Percentiles rank a stretch among this genome's conserved stretches.
phyloP scores from a whole-genome alignment of 1,140 invertebrate genomes.

The Leptinotarsa undecemlineata region DNA sequence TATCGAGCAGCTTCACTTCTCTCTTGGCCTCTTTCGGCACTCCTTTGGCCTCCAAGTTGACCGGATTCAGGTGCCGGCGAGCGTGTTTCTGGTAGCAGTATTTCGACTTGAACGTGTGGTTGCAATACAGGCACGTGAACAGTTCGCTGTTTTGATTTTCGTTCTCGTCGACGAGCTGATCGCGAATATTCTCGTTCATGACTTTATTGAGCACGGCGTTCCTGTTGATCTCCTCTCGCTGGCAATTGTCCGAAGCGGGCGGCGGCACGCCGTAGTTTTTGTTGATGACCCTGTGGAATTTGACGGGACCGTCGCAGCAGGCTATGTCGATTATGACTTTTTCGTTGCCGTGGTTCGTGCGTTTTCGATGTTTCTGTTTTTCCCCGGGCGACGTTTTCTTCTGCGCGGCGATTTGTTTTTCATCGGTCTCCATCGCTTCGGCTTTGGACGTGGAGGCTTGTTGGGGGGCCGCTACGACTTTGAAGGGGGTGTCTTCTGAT shows the following conservation, averaged over 20 bases:
- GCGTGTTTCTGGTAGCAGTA: conserved; percentile 83
- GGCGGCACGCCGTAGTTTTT: conserved; percentile 66
- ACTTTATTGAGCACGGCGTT: conserved; percentile 57
- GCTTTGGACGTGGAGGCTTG: conserved; percentile 54
- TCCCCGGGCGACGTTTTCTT: conserved; percentile 34
- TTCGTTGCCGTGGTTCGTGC: conserved; percentile 38
- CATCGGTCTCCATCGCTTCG: conserved; percentile 51
- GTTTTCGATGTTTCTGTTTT: conserved; percentile 32
- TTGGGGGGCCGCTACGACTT: conserved; percentile 37
- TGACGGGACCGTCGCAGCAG: conserved; percentile 84
- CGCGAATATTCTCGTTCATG: conserved; percentile 57
- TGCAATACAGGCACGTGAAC: conserved; percentile 76
- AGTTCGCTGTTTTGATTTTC: conserved; percentile 52
- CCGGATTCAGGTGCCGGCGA: conserved; percentile 66
- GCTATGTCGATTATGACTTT: conserved; percentile 78
- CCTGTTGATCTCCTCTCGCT: conserved; percentile 47
- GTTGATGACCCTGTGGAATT: conserved; percentile 78
- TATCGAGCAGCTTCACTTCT: conserved; percentile 69
- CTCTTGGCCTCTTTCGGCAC: conserved; percentile 50
- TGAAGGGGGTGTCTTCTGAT: conserved; percentile 48
- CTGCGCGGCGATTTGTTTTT: conserved; percentile 39
- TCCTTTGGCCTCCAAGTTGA: conserved; percentile 52
- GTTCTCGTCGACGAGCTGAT: conserved; percentile 51
- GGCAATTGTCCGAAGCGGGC: conserved; percentile 47
- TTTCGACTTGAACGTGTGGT: conserved; percentile 80